Evolutionary conservation across 2,888 invertebrate genomes (phyloP).

Genomic region (Lepidocyrtinus sp.): DNA sequence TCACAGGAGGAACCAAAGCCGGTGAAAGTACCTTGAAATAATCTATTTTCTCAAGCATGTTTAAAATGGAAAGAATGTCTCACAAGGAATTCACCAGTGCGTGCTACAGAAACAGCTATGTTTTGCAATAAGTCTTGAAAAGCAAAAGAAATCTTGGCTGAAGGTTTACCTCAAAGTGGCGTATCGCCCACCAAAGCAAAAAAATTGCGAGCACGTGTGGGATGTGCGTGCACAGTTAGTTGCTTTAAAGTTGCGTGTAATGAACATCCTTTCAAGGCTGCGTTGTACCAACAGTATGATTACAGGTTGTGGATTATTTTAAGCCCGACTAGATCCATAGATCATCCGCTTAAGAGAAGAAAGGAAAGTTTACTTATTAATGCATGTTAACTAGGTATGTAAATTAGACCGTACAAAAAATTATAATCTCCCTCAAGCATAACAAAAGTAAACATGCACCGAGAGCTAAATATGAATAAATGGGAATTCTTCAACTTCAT

Average conservation of each 20-base stretch:
- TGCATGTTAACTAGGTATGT: not conserved
- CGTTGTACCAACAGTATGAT: not conserved
- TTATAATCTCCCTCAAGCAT: not conserved
- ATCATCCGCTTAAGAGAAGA: slow-evolving; percentile 1
- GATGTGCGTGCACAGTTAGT: slow-evolving; percentile 4
- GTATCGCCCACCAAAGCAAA: too few relatives aligned
- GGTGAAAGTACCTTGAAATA: slow-evolving; percentile 1
- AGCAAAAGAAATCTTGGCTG: too few relatives aligned
- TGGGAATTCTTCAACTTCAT: not conserved
- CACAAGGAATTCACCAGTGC: too few relatives aligned
- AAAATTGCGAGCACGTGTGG: slow-evolving; percentile 13
- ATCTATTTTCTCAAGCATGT: not conserved
- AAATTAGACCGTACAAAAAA: slow-evolving; percentile 3
- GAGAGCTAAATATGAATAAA: not conserved
- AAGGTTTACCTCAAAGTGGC: too few relatives aligned
- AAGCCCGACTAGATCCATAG: slow-evolving; percentile 10
- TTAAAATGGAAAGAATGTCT: not conserved
- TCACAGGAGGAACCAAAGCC: not conserved
- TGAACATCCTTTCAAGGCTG: not conserved
- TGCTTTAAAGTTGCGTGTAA: slow-evolving; percentile 16
- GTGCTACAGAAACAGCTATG: too few relatives aligned
- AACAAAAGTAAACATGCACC: not conserved
- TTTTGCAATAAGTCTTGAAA: too few relatives aligned
- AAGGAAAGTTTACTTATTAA: slow-evolving; percentile 1
- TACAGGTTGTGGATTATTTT: slow-evolving; percentile 6